phyloP scores from a whole-genome alignment of 2,797 vertebrate species.

The Tinamus major region DNA sequence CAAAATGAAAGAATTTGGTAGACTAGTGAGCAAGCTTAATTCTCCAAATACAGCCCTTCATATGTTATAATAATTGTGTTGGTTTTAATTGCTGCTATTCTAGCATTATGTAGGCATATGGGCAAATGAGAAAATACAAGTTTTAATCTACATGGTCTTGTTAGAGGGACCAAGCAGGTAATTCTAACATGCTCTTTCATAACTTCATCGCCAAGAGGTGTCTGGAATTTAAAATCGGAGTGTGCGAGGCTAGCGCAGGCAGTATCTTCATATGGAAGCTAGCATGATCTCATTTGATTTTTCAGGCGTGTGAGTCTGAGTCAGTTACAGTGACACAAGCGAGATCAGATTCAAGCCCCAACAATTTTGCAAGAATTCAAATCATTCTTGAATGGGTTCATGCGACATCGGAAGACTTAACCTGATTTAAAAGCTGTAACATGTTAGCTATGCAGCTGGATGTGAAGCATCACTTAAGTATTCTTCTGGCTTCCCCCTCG shows the following conservation, averaged over 20 bases:
- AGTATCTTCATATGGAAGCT: background rate
- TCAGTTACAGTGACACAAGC: background rate
- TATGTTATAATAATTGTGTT: background rate
- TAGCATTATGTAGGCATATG: background rate
- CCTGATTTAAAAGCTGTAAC: background rate
- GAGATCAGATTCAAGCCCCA: background rate
- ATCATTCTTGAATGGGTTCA: constrained; percentile 16
- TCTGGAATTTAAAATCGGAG: background rate
- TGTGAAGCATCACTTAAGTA: constrained; percentile 19
- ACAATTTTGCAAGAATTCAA: background rate
- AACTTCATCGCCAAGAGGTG: background rate
- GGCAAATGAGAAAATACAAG: background rate
- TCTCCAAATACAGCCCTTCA: background rate
- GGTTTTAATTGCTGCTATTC: background rate
- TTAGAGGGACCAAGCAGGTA: background rate
- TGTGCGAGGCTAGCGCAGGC: background rate
- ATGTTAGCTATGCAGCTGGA: background rate
- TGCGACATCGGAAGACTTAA: background rate
- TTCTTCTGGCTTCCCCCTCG: background rate
- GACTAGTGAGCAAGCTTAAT: background rate
- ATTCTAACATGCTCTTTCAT: background rate
- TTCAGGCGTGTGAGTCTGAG: background rate
- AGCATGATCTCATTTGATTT: background rate
- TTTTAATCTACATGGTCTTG: background rate
- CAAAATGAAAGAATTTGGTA: background rate